Conservation (phyloP, 1,140 invertebrate species). For the Chironomus striatipennis region DNA sequence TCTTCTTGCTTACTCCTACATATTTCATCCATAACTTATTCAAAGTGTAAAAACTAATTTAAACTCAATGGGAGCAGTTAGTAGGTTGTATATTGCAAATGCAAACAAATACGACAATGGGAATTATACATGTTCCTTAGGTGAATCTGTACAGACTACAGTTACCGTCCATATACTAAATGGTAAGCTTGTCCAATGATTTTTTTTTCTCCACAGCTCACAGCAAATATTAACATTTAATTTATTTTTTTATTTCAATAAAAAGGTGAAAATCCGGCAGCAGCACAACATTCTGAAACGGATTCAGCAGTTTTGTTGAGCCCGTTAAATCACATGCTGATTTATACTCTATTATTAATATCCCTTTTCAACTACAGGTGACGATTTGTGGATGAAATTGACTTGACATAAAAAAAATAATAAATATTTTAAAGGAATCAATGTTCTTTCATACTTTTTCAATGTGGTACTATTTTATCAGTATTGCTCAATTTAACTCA, state of each 20-base stretch:
- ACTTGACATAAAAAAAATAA: too few species aligned
- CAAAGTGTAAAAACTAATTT: constrained; percentile 72
- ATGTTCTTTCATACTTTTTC: too few species aligned
- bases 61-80: constrained; percentile 61
- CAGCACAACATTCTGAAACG: not conserved
- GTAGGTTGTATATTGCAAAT: constrained; percentile 72
- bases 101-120: constrained; percentile 74
- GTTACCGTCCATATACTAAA: constrained; percentile 76
- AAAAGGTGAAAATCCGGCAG: not conserved
- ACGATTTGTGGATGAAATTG: not conserved
- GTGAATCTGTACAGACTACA: constrained; percentile 63
- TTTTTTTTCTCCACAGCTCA: constrained; percentile 21
- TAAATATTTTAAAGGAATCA: too few species aligned
- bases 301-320: not conserved
- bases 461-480: too few species aligned
- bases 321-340: not conserved
- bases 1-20: too few species aligned
- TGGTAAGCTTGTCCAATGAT: constrained; percentile 46
- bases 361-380: not conserved
- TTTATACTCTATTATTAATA: not conserved
- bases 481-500: too few species aligned
- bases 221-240: constrained; percentile 12
- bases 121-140: constrained; percentile 71
- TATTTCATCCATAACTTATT: too few species aligned
- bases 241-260: constrained; percentile 25